Conservation (phyloP, 2,113 vertebrate genomes). For the Mionectes macconnelli region DNA sequence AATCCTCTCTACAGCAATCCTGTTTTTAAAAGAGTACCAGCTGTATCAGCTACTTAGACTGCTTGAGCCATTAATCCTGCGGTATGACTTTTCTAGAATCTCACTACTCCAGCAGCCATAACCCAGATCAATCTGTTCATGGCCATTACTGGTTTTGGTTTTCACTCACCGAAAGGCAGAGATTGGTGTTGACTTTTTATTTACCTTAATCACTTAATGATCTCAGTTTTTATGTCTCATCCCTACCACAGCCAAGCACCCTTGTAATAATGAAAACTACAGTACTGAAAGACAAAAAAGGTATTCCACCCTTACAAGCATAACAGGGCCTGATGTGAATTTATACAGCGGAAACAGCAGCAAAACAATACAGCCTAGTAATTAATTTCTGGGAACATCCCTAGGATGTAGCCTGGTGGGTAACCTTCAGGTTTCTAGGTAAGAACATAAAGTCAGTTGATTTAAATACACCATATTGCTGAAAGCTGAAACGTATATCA, state of each 20-base stretch:
- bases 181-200: neutral
- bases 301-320: neutral
- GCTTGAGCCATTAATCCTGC: neutral
- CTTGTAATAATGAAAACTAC: neutral
- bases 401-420: neutral
- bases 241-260: neutral
- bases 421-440: neutral
- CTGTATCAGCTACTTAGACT: neutral
- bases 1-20: neutral
- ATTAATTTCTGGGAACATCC: neutral
- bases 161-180: neutral
- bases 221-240: neutral
- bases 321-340: neutral
- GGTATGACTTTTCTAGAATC: neutral
- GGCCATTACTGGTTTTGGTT: neutral
- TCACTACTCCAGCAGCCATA: neutral
- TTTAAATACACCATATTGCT: neutral
- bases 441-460: neutral
- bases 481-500: neutral
- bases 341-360: neutral
- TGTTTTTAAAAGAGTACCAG: neutral
- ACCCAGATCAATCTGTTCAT: neutral
- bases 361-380: neutral
- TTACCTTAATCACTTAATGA: conserved; percentile 27
- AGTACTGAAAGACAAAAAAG: neutral